Conservation (phyloP, 2,113 vertebrate genomes). For the Stegastes partitus region DNA sequence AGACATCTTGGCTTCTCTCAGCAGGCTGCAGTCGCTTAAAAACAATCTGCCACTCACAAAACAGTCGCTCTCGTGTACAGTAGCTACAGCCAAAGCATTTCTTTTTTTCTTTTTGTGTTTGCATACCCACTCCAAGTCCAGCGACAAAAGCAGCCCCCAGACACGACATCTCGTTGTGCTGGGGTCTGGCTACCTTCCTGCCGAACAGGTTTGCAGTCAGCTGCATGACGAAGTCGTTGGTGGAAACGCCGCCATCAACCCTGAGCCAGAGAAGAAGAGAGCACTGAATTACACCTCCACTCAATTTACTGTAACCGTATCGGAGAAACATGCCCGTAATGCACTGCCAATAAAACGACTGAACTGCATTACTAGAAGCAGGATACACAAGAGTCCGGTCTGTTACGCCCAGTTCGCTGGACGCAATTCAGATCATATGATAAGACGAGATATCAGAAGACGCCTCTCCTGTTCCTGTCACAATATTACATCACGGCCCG, state of each 20-base stretch:
- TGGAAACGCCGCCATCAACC: slow-evolving; percentile 94
- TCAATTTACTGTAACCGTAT: slow-evolving; percentile 42
- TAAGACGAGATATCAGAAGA: slow-evolving; percentile 1
- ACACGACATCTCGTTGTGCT: slow-evolving; percentile 91
- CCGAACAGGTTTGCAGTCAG: slow-evolving; percentile 94
- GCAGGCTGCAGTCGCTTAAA: too few relatives aligned
- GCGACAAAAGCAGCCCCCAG: slow-evolving; percentile 95
- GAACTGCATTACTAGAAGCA: slow-evolving; percentile 33
- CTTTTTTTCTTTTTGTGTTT: slow-evolving; percentile 6
- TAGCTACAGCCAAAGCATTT: neutral
- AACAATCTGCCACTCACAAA: neutral
- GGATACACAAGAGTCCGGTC: slow-evolving; percentile 11
- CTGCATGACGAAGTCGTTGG: slow-evolving; percentile 95
- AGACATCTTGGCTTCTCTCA: neutral
- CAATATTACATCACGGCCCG: too few relatives aligned
- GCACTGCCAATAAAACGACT: slow-evolving; percentile 45
- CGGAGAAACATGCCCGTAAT: slow-evolving; percentile 52
- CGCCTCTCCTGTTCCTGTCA: neutral
- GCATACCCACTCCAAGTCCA: slow-evolving; percentile 91
- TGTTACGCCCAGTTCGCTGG: slow-evolving; percentile 26
- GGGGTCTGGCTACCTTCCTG: slow-evolving; percentile 86
- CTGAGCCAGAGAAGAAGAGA: slow-evolving; percentile 73
- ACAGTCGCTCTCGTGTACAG: neutral
- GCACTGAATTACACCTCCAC: slow-evolving; percentile 25
- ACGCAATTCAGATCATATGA: slow-evolving; percentile 19